Base-by-base conservation (phyloP, 2,888 invertebrate species). In the Lycocerus yunnanus region DNA sequence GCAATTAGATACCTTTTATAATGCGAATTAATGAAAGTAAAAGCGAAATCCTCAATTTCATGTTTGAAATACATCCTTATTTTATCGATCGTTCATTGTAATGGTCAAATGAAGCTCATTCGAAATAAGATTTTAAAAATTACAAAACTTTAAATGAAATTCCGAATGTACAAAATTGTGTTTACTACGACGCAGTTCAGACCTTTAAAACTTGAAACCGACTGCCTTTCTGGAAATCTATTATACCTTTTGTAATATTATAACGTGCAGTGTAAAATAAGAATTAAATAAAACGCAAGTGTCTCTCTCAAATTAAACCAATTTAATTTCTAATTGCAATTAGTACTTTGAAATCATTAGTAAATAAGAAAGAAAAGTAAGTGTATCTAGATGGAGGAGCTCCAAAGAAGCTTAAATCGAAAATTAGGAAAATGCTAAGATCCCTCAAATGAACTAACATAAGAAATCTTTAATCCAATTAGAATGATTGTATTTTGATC, bases 1-100 rank as follows among this genome's bases (percentile, higher is more conserved):
- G 72, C 68, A 21, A 72, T 61, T 20, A 58, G 13, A 43, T 43
- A 43, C 61, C 61, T 63, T 63, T 63, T 63, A 63, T 43, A 18
- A 13, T 63, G 3, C 20, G 61, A 63, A 15, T 63, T 63, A 43
- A 43, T 43, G 43, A 43, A 43, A 43, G 6, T 43, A n/a, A 6
- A n/a, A 5, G 43, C 6, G n/a, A n/a, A n/a, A 43, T n/a, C 2
- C 13, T n/a, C n/a, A n/a, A 6, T 2, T n/a, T 43, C 13, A 43
- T n/a, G 43, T 6, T n/a, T 5, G 6, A 43, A 43, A 43, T 43
- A 43, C n/a, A 43, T n/a, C n/a, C n/a, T 43, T 43, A 43, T 43
- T 43, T 43, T 43, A 43, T 43, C 8, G 43, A 43, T 43, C 43
- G 2, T n/a, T 5, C 43, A 6, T 43, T 43, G 43, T 43, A 43